Conservation (phyloP, 2,797 vertebrate species). For the Leptoclinus maculatus region DNA sequence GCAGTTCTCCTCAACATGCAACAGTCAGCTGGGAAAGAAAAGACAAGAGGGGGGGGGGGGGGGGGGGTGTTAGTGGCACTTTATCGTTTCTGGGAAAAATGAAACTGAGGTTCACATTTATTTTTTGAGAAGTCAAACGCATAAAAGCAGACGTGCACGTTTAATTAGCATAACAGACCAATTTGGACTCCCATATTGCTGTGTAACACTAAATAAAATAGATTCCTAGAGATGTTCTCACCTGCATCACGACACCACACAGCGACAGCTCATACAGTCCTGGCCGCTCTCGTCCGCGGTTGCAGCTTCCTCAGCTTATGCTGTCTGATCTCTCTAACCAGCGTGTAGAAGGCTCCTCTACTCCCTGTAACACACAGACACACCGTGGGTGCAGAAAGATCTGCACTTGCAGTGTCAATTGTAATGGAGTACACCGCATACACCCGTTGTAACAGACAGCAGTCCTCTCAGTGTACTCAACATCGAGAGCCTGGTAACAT, state of each 20-base stretch:
- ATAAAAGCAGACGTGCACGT: background rate
- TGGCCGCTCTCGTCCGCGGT: constrained; percentile 93
- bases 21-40: constrained; percentile 59
- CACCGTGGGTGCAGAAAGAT: background rate
- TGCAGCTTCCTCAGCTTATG: constrained; percentile 96
- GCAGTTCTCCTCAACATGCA: constrained; percentile 67
- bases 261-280: constrained; percentile 97
- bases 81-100: background rate
- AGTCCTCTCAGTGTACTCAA: constrained; percentile 21
- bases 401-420: background rate
- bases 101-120: background rate
- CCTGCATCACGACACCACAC: constrained; percentile 94
- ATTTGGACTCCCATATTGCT: background rate
- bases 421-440: background rate
- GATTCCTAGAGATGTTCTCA: constrained; percentile 64
- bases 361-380: constrained; percentile 85
- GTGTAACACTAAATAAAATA: background rate
- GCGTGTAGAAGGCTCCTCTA: constrained; percentile 99
- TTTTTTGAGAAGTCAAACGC: background rate
- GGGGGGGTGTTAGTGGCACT: constrained; percentile 15
- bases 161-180: background rate
- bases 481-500: constrained; percentile 27
- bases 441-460: constrained; percentile 7
- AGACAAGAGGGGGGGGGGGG: background rate
- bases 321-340: constrained; percentile 97